Evolutionary conservation across 2,888 invertebrate species (phyloP).

Genomic region (Acleris holmiana): DNA sequence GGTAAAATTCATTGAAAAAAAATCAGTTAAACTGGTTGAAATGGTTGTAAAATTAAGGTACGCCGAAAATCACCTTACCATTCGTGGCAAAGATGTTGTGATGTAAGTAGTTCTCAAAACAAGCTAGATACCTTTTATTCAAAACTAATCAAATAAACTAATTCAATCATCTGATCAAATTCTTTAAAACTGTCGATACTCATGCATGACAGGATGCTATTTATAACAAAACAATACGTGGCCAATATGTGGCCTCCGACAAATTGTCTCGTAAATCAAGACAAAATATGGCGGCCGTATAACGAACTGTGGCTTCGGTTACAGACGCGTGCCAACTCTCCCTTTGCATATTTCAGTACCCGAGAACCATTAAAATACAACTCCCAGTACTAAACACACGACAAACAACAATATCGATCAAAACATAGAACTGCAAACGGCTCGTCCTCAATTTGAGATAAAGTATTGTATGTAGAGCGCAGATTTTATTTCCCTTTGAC

Average conservation of each 20-base stretch:
- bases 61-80: too few species aligned
- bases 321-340: constrained; percentile 24
- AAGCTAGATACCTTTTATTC: too few species aligned
- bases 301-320: constrained; percentile 28
- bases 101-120: too few species aligned
- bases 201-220: constrained; percentile 24
- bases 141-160: too few species aligned
- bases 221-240: constrained; percentile 37
- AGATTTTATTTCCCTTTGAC: too few species aligned
- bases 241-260: constrained; percentile 33
- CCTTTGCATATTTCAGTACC: constrained; percentile 23
- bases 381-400: too few species aligned
- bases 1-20: too few species aligned
- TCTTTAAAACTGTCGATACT: constrained; percentile 11
- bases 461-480: too few species aligned
- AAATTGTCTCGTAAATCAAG: constrained; percentile 41
- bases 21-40: too few species aligned
- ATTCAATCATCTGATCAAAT: not conserved
- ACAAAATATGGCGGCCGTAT: constrained; percentile 35
- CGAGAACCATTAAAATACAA: not conserved
- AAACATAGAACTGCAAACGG: not conserved
- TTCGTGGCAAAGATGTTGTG: too few species aligned
- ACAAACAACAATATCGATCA: not conserved
- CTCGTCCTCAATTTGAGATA: too few species aligned
- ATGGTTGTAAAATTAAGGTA: too few species aligned